Evolutionary conservation across 2,797 vertebrate species (phyloP), one percentile per base, ranked within the genome.

Genomic region (Pristis pectinata): DNA sequence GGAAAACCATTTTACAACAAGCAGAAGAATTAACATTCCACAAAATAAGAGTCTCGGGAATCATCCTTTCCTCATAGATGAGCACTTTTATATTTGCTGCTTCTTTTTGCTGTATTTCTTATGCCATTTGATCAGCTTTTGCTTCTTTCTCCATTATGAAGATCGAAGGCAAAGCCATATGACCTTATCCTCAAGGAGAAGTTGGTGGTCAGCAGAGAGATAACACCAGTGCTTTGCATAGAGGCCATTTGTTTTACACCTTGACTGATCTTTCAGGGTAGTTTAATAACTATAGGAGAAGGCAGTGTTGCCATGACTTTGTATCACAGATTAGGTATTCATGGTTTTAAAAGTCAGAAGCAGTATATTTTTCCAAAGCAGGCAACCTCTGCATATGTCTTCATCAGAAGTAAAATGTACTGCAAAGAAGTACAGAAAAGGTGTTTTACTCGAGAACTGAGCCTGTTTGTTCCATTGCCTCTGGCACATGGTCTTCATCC

Each of bases 21-120:
- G 27, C 41, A 76, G 72, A 49, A 94, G 92, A 5, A 94, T 94
- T 94, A 76, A 94, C 30, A 56, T 74, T 76, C 27, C 11, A 49
- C 67, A 70, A 94, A 74, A n/a, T 34, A 49, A 24, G 44, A 74
- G 70, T 94, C 92, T 53, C 30, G 24, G 41, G 70, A 72, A 53
- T 56, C 92, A 34, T 94, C 56, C 70, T 74, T 53, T 56, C 44
- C 53, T 94, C 92, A 74, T 34, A 93, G 92, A 34, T 74, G 30
- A 74, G 27, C 24, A 53, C 30, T 53, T 94, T 74, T 17, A n/a
- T n/a, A n/a, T 49, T 76, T 44, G 37, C 22, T 37, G 3, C 27
- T 37, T 93, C 17, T 61, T 67, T 92, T 92, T 89, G 85, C 64
- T 93, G 49, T 24, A 74, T 15, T 49, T 70, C 67, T 10, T n/a